Base-by-base conservation (phyloP, 2,888 invertebrate species). In the Dasypolia templi region DNA sequence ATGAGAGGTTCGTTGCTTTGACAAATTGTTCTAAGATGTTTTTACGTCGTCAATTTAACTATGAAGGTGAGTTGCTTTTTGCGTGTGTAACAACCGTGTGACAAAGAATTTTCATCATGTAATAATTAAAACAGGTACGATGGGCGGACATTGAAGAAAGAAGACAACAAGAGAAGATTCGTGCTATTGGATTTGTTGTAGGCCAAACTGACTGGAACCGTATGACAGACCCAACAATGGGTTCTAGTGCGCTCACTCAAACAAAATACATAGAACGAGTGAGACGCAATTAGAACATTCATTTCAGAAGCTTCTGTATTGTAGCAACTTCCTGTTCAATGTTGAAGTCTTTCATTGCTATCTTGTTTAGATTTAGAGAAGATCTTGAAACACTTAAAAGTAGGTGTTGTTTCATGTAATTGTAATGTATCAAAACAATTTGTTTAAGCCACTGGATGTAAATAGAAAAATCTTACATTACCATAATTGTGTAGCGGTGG, bases 71-170 rank as follows among this genome's bases (percentile, higher is more conserved):
- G 91, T 91, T 90, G 82, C 65, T 79, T 87, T 78, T 82, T 81
- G 75, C 83, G 82, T 77, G 75, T 77, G 65, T 77, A 75, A 84
- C 81, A 79, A 79, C 81, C 68, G 72, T 84, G 79, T 77, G 65
- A 83, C 72, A 80, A 77, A 75, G 90, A 89, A 87, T 91, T 92
- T 94, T 94, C 89, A 95, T 94, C 92, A 90, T 92, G 79, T 94
- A 92, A 89, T 94, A 91, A 91, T 94, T 95, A 90, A 94, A 94
- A 95, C 95, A 99, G 99, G 99, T 99, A 88, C 98, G 99, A 89
- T 99, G 99, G 99, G 99, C 99, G 66, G 99, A 99, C 95, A 97
- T 99, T 91, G 99, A 99, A 96, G 99, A 99, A 94, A 97, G 98
- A 91, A 98, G 98, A 89, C 96, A 98, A 89, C 99, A 99, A 95